Base-by-base conservation (phyloP, 64 coral and sea anemone species). In the Actinia equina region DNA sequence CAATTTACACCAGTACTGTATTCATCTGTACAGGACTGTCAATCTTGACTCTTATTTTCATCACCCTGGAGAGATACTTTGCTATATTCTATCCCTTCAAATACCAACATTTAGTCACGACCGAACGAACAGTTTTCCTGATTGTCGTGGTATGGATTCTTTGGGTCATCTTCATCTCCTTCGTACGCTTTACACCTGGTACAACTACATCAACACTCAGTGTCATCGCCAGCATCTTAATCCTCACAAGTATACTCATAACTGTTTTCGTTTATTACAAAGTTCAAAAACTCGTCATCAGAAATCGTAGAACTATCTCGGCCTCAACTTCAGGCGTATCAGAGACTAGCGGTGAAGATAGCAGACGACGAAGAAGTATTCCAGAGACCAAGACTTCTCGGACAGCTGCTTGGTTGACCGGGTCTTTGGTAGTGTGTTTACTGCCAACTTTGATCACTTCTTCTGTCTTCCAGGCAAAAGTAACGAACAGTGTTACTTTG, bases 51-150 rank as follows among this genome's bases (percentile, higher is more conserved):
- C 60, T 95, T 10, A 88, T 84, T 13, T 26, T 95, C 0, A 95
- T 95, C 22, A 91, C 93, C 20, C 30, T 95, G 6, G 93, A 95
- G 42, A 95, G 89, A 82, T 91, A 91, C 51, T 59, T 95, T 16
- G 93, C 89, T 17, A 95, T 95, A 85, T 95, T 95, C 54, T 65
- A 95, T 37, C 93, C 93, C 13, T 88, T 71, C 23, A 95, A 88
- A 85, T 95, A 95, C 65, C 86, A 70, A 42, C 37, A 79, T 43
- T 79, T 59, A 19, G 13, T 95, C 13, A 95, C 93, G 41, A 80
- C 60, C 22, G 22, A 55, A 17, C 67, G 89, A 15, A 88, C 87
- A 37, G 82, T 88, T 25, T 17, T 85, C 8, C 41, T 54, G n/a
- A 85, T 95, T 87, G 71, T 84, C 17, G n/a, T 83, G 20, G 41